phyloP scores from a whole-genome alignment of 2,797 vertebrate species.

The Limosa lapponica region DNA sequence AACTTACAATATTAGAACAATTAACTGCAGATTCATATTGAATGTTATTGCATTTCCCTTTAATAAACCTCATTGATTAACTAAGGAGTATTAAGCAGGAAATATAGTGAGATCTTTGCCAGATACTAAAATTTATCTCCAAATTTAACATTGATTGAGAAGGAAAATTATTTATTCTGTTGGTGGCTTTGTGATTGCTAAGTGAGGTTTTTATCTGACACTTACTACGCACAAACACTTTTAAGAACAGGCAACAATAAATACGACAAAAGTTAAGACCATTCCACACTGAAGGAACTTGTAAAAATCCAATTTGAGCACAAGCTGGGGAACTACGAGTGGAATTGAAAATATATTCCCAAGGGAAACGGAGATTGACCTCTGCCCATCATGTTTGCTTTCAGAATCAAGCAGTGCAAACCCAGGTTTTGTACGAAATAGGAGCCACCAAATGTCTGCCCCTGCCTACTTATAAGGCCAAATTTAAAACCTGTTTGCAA shows the following conservation, averaged over 20 bases:
- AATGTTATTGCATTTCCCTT: not conserved
- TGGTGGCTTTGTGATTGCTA: not conserved
- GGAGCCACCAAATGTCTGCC: not conserved
- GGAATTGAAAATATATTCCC: not conserved
- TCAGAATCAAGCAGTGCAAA: not conserved
- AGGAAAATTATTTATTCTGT: not conserved
- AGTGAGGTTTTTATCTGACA: not conserved
- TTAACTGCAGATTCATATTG: not conserved
- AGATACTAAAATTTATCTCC: constrained; percentile 33
- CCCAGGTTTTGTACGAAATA: not conserved
- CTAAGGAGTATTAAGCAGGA: not conserved
- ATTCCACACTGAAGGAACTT: not conserved
- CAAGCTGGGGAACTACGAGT: not conserved
- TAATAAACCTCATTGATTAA: constrained; percentile 5
- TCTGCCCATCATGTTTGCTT: not conserved
- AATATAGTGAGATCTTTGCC: constrained; percentile 7
- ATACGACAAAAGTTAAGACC: not conserved
- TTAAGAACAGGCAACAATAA: not conserved
- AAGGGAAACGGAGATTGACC: not conserved
- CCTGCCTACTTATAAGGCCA: not conserved
- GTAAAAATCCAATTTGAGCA: not conserved
- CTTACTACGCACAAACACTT: not conserved
- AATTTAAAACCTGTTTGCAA: not conserved
- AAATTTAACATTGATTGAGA: not conserved
- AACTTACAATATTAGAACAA: not conserved